A percentile compares a stretch with the other conserved stretches of the same genome.
Evolutionary conservation across 2,797 vertebrate genomes (phyloP).

Genomic region (Holocentrus rufus): DNA sequence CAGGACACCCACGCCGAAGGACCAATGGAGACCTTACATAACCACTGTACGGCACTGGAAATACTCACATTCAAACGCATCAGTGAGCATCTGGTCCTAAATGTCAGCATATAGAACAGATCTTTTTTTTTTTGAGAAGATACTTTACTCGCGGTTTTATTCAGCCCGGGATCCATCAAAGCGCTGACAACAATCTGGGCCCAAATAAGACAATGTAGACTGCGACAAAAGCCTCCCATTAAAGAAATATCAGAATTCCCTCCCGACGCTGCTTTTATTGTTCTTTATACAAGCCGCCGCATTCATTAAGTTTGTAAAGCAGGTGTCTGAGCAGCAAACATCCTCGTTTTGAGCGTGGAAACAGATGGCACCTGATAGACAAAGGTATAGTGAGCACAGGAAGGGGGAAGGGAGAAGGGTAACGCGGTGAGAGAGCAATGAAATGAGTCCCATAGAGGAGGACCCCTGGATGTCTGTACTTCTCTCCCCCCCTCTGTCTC

Average conservation of each 20-base stretch:
- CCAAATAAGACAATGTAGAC: constrained; percentile 9
- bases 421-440: constrained; percentile 63
- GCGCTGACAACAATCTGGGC: background rate
- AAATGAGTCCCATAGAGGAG: constrained; percentile 65
- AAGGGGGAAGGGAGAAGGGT: constrained; percentile 18
- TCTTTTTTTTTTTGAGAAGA: background rate
- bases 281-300: constrained; percentile 38
- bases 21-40: constrained; percentile 24
- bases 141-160: no score
- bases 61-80: background rate
- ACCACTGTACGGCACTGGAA: constrained; percentile 10
- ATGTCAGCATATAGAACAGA: background rate
- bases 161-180: constrained; percentile 1
- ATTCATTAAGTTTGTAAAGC: constrained; percentile 67
- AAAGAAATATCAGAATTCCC: constrained; percentile 38
- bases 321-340: constrained; percentile 64
- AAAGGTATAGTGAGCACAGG: constrained; percentile 28
- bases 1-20: constrained; percentile 32
- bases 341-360: constrained; percentile 60
- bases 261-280: constrained; percentile 40
- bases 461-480: constrained; percentile 37
- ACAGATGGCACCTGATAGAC: constrained; percentile 71
- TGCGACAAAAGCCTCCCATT: constrained; percentile 10
- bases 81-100: background rate
- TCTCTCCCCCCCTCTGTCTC: constrained; percentile 41